Evolutionary conservation across 2,113 vertebrate genomes (phyloP).

Genomic region (Holacanthus passer): DNA sequence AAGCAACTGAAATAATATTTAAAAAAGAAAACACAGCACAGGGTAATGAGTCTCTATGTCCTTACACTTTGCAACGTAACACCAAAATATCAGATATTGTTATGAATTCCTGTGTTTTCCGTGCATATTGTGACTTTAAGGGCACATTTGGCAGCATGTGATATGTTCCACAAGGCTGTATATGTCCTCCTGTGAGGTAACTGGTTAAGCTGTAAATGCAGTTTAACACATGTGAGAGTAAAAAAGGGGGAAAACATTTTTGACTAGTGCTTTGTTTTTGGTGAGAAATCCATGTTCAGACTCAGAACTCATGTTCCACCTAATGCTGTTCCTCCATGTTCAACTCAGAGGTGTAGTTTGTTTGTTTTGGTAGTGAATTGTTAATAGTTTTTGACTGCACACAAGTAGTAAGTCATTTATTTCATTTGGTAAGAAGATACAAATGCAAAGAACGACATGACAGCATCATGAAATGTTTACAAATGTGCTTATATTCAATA

Average conservation of each 20-base stretch:
- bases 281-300: constrained; percentile 7
- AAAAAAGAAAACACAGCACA: neutral
- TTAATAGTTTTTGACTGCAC: neutral
- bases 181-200: neutral
- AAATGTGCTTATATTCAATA: neutral
- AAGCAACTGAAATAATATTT: constrained; percentile 5
- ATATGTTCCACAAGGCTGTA: neutral
- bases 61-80: neutral
- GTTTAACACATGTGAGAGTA: neutral
- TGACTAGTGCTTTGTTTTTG: constrained; percentile 9
- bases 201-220: neutral
- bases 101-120: neutral
- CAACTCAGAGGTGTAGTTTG: neutral
- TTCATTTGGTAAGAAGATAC: neutral
- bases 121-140: neutral
- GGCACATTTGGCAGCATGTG: neutral
- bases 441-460: neutral
- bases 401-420: neutral
- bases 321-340: neutral
- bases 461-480: neutral
- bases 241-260: neutral
- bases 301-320: neutral
- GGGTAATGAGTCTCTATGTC: neutral
- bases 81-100: neutral
- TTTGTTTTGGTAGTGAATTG: neutral